Percentiles rank a stretch among this genome's conserved stretches.
These are phyloP conservation scores for Carollia perspicillata DNA, from an alignment of 2,113 vertebrate genomes.

Conservation along the genomic window DNA sequence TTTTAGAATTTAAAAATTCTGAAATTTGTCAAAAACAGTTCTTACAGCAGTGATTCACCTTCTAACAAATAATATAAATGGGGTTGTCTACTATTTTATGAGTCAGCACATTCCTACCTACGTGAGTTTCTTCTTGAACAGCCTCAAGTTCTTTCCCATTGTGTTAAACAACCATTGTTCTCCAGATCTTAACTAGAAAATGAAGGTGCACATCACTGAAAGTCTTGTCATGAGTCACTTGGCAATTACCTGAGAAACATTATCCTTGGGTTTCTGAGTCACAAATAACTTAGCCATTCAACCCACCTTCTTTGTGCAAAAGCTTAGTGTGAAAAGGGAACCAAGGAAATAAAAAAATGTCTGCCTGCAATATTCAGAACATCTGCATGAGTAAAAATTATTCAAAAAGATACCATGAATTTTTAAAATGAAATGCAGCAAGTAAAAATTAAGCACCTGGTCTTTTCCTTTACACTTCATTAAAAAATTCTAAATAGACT, in stretches of 20 bases:
- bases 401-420: conserved; percentile 77
- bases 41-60: conserved; percentile 51
- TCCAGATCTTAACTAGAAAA: conserved; percentile 42
- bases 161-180: conserved; percentile 38
- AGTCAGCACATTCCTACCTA: conserved; percentile 25
- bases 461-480: conserved; percentile 76
- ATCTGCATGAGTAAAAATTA: conserved; percentile 77
- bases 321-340: conserved; percentile 47
- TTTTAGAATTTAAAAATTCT: conserved; percentile 31
- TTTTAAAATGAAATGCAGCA: conserved; percentile 75
- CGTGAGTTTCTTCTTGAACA: conserved; percentile 51
- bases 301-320: conserved; percentile 65
- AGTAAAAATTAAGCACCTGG: conserved; percentile 78
- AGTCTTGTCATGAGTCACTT: conserved; percentile 66
- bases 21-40: conserved; percentile 31
- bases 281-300: conserved; percentile 59
- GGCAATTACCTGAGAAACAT: conserved; percentile 69
- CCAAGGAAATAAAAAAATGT: conserved; percentile 64
- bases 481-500: conserved; percentile 72
- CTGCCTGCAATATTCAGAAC: conserved; percentile 73
- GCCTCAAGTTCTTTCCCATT: conserved; percentile 43
- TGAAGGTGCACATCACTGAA: conserved; percentile 32
- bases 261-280: conserved; percentile 59
- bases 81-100: conserved; percentile 44
- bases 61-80: conserved; percentile 40